Evolutionary conservation across 2,113 vertebrate genomes (phyloP).

Genomic region (Burhinus bistriatus): DNA sequence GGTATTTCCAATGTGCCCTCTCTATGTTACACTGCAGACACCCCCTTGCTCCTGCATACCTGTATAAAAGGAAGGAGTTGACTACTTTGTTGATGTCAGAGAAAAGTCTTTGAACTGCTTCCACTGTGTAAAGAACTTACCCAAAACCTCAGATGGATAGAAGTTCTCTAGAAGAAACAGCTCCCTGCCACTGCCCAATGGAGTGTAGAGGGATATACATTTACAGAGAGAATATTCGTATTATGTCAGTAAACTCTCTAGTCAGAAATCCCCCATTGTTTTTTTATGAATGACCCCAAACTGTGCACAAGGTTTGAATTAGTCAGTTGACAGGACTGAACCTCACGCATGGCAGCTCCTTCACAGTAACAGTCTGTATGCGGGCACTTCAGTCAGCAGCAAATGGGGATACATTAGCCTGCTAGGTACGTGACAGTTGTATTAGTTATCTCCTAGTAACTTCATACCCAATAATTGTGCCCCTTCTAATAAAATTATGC

Average conservation of each 20-base stretch:
- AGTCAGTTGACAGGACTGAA: background rate
- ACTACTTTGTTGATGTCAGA: background rate
- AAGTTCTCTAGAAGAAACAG: background rate
- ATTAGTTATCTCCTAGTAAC: background rate
- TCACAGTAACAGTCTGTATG: background rate
- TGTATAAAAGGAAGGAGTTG: background rate
- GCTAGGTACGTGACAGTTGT: background rate
- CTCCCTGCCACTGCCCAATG: background rate
- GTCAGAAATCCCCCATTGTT: background rate
- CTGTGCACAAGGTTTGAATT: background rate
- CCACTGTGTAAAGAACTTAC: background rate
- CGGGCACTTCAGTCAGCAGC: background rate
- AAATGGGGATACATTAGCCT: background rate
- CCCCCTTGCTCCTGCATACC: background rate
- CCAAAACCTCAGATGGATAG: background rate
- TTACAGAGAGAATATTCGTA: background rate
- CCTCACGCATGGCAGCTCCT: background rate
- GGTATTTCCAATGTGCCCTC: background rate
- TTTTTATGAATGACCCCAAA: background rate
- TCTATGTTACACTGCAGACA: background rate
- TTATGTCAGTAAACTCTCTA: background rate
- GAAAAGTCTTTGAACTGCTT: background rate
- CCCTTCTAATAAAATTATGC: background rate
- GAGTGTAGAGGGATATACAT: background rate
- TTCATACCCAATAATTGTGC: background rate